Evolutionary conservation across 2,888 invertebrate species (phyloP).

Genomic region (Oscheius sp.): DNA sequence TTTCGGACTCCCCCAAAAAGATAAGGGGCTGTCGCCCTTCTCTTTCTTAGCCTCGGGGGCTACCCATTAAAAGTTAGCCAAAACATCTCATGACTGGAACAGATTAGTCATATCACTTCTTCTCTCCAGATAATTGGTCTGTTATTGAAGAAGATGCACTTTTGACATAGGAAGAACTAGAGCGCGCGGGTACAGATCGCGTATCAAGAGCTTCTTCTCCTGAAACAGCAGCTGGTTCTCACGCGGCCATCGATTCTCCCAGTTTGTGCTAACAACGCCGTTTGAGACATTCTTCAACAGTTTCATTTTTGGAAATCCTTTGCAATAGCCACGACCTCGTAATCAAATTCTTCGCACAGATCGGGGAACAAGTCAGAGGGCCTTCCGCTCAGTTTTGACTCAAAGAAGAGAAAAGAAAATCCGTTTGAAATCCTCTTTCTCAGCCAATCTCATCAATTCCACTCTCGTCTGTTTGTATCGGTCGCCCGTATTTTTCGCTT

Average conservation of each 20-base stretch:
- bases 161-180: neutral
- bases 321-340: neutral
- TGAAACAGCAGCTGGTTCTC: conserved; percentile 27
- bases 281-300: conserved; percentile 5
- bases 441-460: neutral
- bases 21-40: neutral
- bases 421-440: neutral
- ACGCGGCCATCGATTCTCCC: conserved; percentile 28
- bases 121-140: no score
- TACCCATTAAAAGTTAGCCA: no score
- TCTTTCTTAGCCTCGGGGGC: no score
- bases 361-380: neutral
- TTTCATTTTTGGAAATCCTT: neutral
- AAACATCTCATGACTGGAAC: no score
- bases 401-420: neutral
- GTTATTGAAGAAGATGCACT: neutral
- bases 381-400: neutral
- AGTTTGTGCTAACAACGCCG: conserved; percentile 7
- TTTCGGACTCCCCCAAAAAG: conserved; percentile 7
- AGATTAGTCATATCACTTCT: no score
- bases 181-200: no score
- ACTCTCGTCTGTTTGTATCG: neutral
- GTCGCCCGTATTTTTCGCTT: no score
- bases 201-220: conserved; percentile 5
- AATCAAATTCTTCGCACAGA: neutral